Percentiles rank a stretch among this genome's conserved stretches.
Evolutionary conservation across 2,888 invertebrate species (phyloP).

Genomic region (Hemistola chrysoprasaria): DNA sequence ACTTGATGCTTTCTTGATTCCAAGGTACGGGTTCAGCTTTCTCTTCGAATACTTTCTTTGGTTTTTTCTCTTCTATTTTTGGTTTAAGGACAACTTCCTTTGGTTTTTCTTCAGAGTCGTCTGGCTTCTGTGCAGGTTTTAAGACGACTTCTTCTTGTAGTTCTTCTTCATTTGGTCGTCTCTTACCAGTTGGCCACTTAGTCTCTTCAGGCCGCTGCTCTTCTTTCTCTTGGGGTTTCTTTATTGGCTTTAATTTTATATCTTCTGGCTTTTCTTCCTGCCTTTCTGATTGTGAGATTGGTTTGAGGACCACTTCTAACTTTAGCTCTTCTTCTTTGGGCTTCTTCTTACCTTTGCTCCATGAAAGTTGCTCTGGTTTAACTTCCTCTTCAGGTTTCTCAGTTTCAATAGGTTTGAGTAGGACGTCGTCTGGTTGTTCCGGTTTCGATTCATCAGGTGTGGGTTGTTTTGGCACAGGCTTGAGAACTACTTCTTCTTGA

Average conservation of each 20-base stretch:
- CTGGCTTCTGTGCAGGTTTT: constrained; percentile 56
- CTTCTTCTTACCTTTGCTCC: constrained; percentile 16
- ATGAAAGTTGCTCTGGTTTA: constrained; percentile 32
- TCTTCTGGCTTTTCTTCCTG: constrained; percentile 44
- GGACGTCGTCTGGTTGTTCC: constrained; percentile 21
- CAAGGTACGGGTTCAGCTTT: constrained; percentile 66
- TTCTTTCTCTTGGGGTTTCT: constrained; percentile 64
- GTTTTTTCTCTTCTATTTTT: constrained; percentile 33
- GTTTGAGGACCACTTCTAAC: constrained; percentile 22
- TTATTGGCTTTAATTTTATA: constrained; percentile 58
- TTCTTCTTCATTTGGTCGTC: constrained; percentile 36
- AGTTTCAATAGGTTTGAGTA: background rate
- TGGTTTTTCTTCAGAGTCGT: constrained; percentile 39
- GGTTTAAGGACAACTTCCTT: constrained; percentile 32
- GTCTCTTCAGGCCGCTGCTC: constrained; percentile 35
- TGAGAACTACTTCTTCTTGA: constrained; percentile 59
- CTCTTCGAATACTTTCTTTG: constrained; percentile 36
- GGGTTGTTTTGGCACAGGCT: constrained; percentile 57
- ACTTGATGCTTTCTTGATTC: constrained; percentile 85
- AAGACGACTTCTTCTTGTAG: constrained; percentile 59
- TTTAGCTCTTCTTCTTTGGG: constrained; percentile 19
- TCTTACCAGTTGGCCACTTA: constrained; percentile 45
- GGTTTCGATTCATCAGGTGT: constrained; percentile 62
- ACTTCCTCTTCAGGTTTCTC: constrained; percentile 26
- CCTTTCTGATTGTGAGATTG: constrained; percentile 18